Base-by-base conservation (phyloP, 2,113 vertebrate genomes). In the Apteryx mantelli region DNA sequence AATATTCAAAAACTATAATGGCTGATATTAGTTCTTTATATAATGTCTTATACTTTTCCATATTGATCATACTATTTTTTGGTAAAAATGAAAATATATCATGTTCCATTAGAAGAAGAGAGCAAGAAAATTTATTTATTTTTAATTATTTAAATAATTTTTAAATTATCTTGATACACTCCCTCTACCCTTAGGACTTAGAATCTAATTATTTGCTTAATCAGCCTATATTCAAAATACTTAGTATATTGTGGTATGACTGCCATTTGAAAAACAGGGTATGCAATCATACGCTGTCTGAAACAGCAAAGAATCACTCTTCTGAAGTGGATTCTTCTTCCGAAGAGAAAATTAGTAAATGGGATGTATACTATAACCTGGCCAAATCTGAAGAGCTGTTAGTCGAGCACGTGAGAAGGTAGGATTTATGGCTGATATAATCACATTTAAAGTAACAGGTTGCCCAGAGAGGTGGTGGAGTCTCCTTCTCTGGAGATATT, bases 1-100 rank as follows among this genome's bases (percentile, higher is more conserved):
- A 56, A 66, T 2, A n/a, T 50, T 70, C 66, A 53, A 55, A 0
- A 58, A 21, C 21, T 42, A 66, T 0, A 0, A 19, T 88, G 28
- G 16, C 22, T 65, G n/a, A 88, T 44, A 25, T 58, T 74, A 13
- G 13, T 66, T 61, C 19, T 84, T 32, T 38, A 68, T 18, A 46
- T 13, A 36, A 7, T 16, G 24, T 53, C 36, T 89, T 86, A 11
- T 26, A 38, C 8, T 66, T 86, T 75, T 82, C 26, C 38, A 7
- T 44, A 69, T 2, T 61, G n/a, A 87, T 82, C 48, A 65, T 18
- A 69, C 3, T 52, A 44, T 7, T 32, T 64, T 58, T 63, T 18
- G 8, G 20, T 70, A 53, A 87, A 75, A 93, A 42, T n/a, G 36
- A 71, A 79, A 95, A 71, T 15, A 71, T 26, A 34, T 4, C 12